Evolutionary conservation across 2,113 vertebrate species (phyloP).

Genomic region (Promerops cafer): DNA sequence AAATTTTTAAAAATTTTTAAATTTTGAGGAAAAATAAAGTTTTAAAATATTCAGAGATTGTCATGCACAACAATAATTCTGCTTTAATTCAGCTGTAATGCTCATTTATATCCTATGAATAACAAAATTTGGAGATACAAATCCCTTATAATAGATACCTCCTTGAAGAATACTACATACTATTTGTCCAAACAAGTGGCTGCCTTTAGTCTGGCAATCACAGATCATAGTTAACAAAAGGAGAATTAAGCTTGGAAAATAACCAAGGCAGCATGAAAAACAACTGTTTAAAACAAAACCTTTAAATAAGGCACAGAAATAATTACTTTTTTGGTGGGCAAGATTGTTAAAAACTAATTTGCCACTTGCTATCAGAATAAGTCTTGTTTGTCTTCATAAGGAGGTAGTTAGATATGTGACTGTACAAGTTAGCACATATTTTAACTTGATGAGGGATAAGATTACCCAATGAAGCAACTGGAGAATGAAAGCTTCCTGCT

Average conservation of each 20-base stretch:
- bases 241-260: not conserved
- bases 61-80: not conserved
- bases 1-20: not conserved
- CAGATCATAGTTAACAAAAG: not conserved
- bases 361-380: not conserved
- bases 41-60: not conserved
- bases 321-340: not conserved
- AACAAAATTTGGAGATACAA: not conserved
- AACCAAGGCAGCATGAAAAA: not conserved
- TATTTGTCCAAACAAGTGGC: not conserved
- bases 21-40: not conserved
- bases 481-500: not conserved
- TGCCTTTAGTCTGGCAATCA: not conserved
- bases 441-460: not conserved
- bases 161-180: not conserved
- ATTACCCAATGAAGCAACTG: not conserved
- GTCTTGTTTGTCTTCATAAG: not conserved
- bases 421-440: not conserved
- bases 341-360: not conserved
- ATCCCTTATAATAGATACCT: not conserved
- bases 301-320: not conserved
- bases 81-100: not conserved
- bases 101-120: not conserved
- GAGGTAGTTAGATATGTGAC: not conserved
- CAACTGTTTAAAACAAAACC: not conserved